phyloP scores from a whole-genome alignment of 2,113 vertebrate genomes.

The Pavo muticus region DNA sequence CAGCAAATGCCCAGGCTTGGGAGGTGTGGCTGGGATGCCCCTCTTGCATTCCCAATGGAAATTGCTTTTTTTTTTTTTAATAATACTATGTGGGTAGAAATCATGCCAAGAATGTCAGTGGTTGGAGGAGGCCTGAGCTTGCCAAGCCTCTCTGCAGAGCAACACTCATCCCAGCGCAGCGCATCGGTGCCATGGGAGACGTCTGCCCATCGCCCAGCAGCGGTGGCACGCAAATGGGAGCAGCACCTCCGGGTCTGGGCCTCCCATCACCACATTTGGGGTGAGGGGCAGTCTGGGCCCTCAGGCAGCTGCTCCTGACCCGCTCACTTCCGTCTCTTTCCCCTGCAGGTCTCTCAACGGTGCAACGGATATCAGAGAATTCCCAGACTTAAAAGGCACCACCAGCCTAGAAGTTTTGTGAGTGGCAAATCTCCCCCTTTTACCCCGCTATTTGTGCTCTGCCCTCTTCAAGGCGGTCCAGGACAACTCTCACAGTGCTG shows the following conservation, averaged over 20 bases:
- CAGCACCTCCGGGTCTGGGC: too few species aligned
- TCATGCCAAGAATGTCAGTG: slow-evolving; percentile 31
- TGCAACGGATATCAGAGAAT: slow-evolving; percentile 88
- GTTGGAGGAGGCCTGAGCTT: neutral
- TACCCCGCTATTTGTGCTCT: slow-evolving; percentile 22
- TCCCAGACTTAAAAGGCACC: slow-evolving; percentile 95
- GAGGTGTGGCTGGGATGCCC: slow-evolving; percentile 22
- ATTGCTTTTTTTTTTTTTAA: neutral
- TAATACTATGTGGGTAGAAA: neutral
- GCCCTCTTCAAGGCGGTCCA: slow-evolving; percentile 2
- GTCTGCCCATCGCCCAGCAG: too few species aligned
- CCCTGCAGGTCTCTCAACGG: slow-evolving; percentile 90
- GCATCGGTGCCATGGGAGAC: neutral
- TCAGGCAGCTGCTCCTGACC: neutral
- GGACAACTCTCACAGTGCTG: slow-evolving; percentile 19
- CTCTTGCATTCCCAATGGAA: slow-evolving; percentile 1
- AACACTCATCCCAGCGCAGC: neutral
- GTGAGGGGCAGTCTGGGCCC: neutral
- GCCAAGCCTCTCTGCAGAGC: neutral
- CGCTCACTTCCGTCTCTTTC: neutral
- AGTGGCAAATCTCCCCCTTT: slow-evolving; percentile 72
- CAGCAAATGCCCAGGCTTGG: neutral
- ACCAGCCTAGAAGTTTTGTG: slow-evolving; percentile 94
- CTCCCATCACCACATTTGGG: too few species aligned
- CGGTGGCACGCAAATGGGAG: too few species aligned